These are phyloP conservation scores for Parelbella ahira DNA, from an alignment of 2,888 invertebrate species.

Conservation along the genomic window DNA sequence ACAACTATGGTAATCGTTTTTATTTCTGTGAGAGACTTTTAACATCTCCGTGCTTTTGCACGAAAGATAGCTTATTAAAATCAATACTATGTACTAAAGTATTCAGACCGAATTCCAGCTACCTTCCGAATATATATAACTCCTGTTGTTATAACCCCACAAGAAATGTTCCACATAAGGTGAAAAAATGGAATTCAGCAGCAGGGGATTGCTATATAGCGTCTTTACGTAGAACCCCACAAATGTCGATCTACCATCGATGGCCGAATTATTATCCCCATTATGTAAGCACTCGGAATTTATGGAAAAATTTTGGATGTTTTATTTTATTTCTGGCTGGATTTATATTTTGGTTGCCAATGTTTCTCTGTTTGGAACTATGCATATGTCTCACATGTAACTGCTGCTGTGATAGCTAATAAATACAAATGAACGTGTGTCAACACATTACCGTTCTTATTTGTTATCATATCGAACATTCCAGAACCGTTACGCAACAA, in stretches of 20 bases:
- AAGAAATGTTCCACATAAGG: too few species aligned
- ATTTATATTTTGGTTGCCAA: constrained; percentile 46
- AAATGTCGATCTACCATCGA: constrained; percentile 37
- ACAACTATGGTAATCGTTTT: too few species aligned
- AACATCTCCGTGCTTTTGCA: neutral
- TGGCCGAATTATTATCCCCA: constrained; percentile 40
- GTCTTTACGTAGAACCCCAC: constrained; percentile 41
- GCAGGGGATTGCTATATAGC: constrained; percentile 43
- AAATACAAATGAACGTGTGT: too few species aligned
- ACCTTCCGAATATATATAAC: neutral
- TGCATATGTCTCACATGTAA: constrained; percentile 44
- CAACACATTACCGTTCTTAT: too few species aligned
- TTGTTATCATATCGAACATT: too few species aligned
- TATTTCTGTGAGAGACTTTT: constrained; percentile 12
- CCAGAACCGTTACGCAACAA: too few species aligned
- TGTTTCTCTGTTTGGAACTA: constrained; percentile 42
- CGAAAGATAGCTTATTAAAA: neutral
- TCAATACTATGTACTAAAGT: neutral
- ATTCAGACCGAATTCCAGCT: neutral
- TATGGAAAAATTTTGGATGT: constrained; percentile 34
- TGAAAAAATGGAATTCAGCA: constrained; percentile 29
- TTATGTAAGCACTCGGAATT: constrained; percentile 30
- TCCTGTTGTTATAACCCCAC: neutral
- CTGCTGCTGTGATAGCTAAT: constrained; percentile 40
- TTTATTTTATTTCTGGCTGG: constrained; percentile 36